Conservation (phyloP, 1,140 invertebrate species). For the Proales similis region DNA sequence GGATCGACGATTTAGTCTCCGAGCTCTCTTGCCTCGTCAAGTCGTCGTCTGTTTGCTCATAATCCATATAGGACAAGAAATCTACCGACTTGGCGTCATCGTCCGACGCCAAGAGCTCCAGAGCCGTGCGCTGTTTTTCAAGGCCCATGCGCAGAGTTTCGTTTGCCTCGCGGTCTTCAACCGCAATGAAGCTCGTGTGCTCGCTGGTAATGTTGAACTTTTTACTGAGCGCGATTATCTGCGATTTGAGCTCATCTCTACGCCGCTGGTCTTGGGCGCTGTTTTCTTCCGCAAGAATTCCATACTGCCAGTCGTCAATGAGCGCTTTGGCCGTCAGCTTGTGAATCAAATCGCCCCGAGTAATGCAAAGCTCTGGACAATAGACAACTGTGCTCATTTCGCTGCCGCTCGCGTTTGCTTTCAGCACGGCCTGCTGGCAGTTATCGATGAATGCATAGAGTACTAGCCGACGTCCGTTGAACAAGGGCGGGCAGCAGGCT, state of each 20-base stretch:
- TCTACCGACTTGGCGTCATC: neutral
- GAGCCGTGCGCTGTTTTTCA: neutral
- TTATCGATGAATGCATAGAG: slow-evolving; percentile 51
- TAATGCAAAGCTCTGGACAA: slow-evolving; percentile 47
- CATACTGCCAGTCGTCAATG: slow-evolving; percentile 52
- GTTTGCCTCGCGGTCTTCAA: slow-evolving; percentile 50
- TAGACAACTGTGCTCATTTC: slow-evolving; percentile 50
- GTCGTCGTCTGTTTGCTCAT: neutral
- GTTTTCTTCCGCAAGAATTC: slow-evolving; percentile 44
- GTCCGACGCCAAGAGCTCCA: neutral
- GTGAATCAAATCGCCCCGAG: slow-evolving; percentile 47
- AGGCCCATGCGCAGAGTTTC: neutral
- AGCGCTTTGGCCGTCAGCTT: slow-evolving; percentile 47
- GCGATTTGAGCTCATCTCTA: slow-evolving; percentile 40
- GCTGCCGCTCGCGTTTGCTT: slow-evolving; percentile 45
- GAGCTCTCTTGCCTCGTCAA: neutral
- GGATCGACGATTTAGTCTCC: neutral
- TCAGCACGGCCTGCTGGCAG: slow-evolving; percentile 49
- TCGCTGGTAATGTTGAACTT: slow-evolving; percentile 50
- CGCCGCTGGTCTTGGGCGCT: slow-evolving; percentile 47
- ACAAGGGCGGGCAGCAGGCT: slow-evolving; percentile 46
- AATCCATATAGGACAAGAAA: slow-evolving; percentile 16
- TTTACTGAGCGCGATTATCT: slow-evolving; percentile 50
- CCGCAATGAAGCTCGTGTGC: slow-evolving; percentile 52
- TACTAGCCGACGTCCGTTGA: slow-evolving; percentile 48